Percentiles rank a stretch among this genome's conserved stretches.
These are phyloP conservation scores for Pseudomyrmex dendroicus DNA, from an alignment of 1,140 invertebrate species.

Conservation along the genomic window DNA sequence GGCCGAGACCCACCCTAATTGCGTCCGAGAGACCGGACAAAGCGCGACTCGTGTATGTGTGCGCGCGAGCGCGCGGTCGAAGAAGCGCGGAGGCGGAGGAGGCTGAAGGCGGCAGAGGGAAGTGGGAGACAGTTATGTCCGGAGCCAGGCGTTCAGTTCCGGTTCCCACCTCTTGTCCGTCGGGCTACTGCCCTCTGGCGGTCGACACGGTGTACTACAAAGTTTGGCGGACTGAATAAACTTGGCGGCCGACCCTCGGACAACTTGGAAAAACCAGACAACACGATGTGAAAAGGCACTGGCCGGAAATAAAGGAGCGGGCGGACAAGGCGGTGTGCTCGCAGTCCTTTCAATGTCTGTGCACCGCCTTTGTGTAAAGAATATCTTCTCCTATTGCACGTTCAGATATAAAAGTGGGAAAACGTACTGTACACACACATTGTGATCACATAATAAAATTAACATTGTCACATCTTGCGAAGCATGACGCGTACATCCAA, in stretches of 20 bases:
- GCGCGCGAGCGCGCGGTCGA: conserved; percentile 63
- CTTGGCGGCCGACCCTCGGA: conserved; percentile 81
- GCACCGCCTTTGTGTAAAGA: not conserved
- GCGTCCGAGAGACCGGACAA: conserved; percentile 85
- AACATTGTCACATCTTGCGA: not conserved
- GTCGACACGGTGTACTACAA: conserved; percentile 85
- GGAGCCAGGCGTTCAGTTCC: conserved; percentile 80
- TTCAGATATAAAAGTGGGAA: not conserved
- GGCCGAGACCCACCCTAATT: conserved; percentile 84
- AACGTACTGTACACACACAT: not conserved
- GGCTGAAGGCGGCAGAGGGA: conserved; percentile 22
- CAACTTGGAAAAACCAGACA: conserved; percentile 81
- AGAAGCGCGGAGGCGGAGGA: conserved; percentile 44
- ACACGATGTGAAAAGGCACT: conserved; percentile 73
- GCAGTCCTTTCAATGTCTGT: conserved; percentile 14
- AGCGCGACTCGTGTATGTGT: conserved; percentile 83
- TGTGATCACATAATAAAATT: not conserved
- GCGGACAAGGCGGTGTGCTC: conserved; percentile 20
- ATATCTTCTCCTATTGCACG: not conserved
- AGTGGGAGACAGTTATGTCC: conserved; percentile 78
- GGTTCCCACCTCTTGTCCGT: conserved; percentile 81
- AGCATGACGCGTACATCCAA: not conserved
- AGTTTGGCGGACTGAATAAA: conserved; percentile 85
- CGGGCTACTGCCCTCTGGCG: conserved; percentile 83
- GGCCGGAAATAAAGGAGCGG: conserved; percentile 70